Conservation (phyloP, 92 coral and sea anemone genomes). For the Ricordea florida region DNA sequence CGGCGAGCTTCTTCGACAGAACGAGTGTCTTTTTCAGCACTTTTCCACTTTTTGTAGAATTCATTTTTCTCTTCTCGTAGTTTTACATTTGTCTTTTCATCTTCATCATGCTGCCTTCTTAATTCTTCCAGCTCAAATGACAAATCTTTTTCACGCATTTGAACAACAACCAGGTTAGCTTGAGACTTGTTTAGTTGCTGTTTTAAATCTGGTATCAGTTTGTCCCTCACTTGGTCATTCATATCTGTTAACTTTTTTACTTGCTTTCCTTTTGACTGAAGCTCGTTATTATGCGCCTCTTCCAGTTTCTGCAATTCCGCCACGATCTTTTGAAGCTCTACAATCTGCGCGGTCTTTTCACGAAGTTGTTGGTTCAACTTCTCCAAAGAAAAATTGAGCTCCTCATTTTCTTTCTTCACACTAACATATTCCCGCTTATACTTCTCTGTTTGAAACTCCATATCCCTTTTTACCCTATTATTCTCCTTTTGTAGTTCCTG, state of each 20-base stretch:
- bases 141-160: not conserved
- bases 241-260: constrained; percentile 61
- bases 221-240: constrained; percentile 27
- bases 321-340: constrained; percentile 49
- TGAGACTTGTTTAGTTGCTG: constrained; percentile 23
- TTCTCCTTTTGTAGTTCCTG: not conserved
- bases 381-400: constrained; percentile 51
- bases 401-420: constrained; percentile 28
- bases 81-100: not conserved
- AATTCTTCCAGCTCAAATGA: not conserved
- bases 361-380: constrained; percentile 60
- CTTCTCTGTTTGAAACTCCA: not conserved
- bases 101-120: constrained; percentile 2
- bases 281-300: constrained; percentile 61
- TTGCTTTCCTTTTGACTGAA: constrained; percentile 64
- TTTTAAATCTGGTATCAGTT: constrained; percentile 1
- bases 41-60: not conserved
- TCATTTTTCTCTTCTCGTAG: constrained; percentile 15
- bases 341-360: constrained; percentile 24
- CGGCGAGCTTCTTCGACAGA: constrained; percentile 67
- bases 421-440: constrained; percentile 23
- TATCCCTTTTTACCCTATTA: not conserved
- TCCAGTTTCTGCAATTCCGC: constrained; percentile 61
- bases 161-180: not conserved
- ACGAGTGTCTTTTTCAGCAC: constrained; percentile 46